Conservation (phyloP, 2,113 vertebrate species). For the Semicossyphus pulcher region DNA sequence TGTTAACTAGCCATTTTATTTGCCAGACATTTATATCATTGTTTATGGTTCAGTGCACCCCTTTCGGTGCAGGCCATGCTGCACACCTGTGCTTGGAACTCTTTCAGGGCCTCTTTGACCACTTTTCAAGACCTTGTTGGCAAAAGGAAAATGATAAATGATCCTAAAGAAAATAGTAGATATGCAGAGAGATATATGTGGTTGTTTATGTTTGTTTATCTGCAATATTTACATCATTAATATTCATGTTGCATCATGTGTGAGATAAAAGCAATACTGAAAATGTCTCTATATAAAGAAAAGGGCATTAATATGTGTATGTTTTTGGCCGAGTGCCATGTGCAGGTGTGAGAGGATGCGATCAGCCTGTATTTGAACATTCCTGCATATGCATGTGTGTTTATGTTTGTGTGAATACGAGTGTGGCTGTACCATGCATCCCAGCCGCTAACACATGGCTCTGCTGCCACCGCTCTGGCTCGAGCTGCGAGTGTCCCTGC, state of each 20-base stretch:
- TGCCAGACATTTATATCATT: slow-evolving; percentile 88
- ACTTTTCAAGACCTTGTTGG: slow-evolving; percentile 65
- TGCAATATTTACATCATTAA: too few species aligned
- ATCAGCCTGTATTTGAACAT: slow-evolving; percentile 44
- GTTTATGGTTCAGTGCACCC: slow-evolving; percentile 82
- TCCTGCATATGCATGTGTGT: slow-evolving; percentile 61
- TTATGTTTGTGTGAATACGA: slow-evolving; percentile 64
- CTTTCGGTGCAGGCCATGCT: slow-evolving; percentile 74
- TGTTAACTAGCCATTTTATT: slow-evolving; percentile 89
- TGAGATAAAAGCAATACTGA: slow-evolving; percentile 10
- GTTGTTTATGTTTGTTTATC: not conserved
- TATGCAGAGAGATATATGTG: slow-evolving; percentile 11
- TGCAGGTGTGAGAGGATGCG: slow-evolving; percentile 17
- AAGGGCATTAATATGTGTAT: slow-evolving; percentile 29
- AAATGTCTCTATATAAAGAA: slow-evolving; percentile 2
- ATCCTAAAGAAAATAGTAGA: not conserved
- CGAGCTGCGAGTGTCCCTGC: slow-evolving; percentile 63
- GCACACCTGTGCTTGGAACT: slow-evolving; percentile 84
- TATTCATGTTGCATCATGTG: slow-evolving; percentile 16
- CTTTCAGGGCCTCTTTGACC: slow-evolving; percentile 66
- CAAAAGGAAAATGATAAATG: not conserved
- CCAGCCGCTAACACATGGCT: slow-evolving; percentile 73
- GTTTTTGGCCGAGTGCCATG: slow-evolving; percentile 21
- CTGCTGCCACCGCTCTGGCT: slow-evolving; percentile 68
- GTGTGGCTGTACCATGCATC: slow-evolving; percentile 46